Evolutionary conservation across 1,140 invertebrate species (phyloP).

Genomic region (Caenorhabditis remanei): DNA sequence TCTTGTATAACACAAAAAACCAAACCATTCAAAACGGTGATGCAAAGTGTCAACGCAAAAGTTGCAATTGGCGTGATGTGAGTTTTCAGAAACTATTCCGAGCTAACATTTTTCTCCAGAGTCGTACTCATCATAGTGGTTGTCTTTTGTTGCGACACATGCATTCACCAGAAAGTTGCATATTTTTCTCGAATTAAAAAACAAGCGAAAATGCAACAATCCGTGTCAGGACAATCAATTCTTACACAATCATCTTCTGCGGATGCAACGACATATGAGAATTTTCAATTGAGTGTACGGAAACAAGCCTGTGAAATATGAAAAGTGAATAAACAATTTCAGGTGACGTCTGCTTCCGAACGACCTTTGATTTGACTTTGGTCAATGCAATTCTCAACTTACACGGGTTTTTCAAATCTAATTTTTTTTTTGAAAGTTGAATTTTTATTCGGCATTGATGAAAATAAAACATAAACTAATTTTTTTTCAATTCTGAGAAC

Average conservation of each 20-base stretch:
- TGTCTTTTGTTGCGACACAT: slow-evolving; percentile 34
- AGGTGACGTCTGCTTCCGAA: slow-evolving; percentile 39
- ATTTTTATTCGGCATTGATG: no score
- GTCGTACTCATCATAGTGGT: slow-evolving; percentile 7
- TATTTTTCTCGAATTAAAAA: slow-evolving; percentile 32
- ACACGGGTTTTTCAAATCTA: neutral
- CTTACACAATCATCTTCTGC: slow-evolving; percentile 26
- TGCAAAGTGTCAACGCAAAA: slow-evolving; percentile 43
- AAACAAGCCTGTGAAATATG: neutral
- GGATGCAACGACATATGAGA: slow-evolving; percentile 26
- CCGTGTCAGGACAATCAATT: slow-evolving; percentile 24
- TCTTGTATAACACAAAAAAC: slow-evolving; percentile 36
- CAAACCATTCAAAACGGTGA: slow-evolving; percentile 16
- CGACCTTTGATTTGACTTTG: slow-evolving; percentile 7
- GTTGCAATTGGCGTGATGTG: neutral
- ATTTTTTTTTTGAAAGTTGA: no score
- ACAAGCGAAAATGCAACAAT: slow-evolving; percentile 40
- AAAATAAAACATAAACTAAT: no score
- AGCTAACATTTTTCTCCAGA: neutral
- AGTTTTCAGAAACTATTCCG: neutral
- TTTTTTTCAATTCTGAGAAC: no score
- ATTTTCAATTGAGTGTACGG: slow-evolving; percentile 44
- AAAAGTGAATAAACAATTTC: neutral
- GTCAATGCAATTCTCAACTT: neutral
- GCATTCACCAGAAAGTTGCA: slow-evolving; percentile 18